Evolutionary conservation across 2,888 invertebrate genomes (phyloP).

Genomic region (Aphodius granarius): DNA sequence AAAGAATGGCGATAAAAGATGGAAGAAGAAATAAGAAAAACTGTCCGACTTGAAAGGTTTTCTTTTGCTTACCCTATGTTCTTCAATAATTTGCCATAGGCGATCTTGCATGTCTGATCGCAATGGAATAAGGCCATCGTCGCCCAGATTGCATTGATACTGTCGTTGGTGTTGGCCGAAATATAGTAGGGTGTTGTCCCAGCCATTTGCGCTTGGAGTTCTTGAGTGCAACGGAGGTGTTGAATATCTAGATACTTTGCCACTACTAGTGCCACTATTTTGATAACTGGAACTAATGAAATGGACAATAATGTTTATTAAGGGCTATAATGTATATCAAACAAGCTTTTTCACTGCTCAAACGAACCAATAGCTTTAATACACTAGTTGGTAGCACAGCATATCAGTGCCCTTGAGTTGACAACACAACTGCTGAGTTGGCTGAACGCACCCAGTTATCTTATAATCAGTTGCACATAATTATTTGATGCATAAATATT

Average conservation of each 20-base stretch:
- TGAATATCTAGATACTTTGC: conserved; percentile 47
- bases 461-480: no score
- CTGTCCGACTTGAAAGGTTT: no score
- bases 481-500: no score
- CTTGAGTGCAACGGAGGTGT: conserved; percentile 59
- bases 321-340: not conserved
- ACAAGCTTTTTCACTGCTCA: not conserved
- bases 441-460: no score
- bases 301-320: not conserved
- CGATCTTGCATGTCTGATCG: conserved; percentile 74
- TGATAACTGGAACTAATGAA: conserved; percentile 31
- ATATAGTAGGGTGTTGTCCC: conserved; percentile 38
- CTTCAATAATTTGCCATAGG: conserved; percentile 79
- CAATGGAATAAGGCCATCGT: conserved; percentile 74
- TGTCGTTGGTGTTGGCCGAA: conserved; percentile 22
- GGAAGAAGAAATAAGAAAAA: no score
- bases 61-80: conserved; percentile 66
- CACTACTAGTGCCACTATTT: conserved; percentile 35
- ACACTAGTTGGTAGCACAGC: no score
- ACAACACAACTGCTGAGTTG: no score
- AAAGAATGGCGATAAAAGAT: no score
- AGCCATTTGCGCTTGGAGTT: conserved; percentile 57
- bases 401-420: no score
- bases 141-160: conserved; percentile 55
- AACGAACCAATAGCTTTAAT: not conserved